Evolutionary conservation across 2,797 vertebrate species (phyloP).

Genomic region (Heliangelus exortis): DNA sequence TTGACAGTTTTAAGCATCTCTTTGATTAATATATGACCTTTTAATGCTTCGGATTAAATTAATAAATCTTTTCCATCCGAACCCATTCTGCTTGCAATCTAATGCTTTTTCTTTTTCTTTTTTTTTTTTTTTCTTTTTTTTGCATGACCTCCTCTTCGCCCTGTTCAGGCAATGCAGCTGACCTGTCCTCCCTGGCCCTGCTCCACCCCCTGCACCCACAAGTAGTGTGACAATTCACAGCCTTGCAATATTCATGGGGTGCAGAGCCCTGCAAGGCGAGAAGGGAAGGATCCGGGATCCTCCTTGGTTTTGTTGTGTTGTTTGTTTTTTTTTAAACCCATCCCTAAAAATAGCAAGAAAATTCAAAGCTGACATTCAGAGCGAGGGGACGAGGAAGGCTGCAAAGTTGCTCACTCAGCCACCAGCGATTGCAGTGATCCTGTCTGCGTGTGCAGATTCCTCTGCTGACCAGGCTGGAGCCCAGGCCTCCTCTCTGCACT

Average conservation of each 20-base stretch:
- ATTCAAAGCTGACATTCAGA: slow-evolving; percentile 70
- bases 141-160: neutral
- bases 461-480: slow-evolving; percentile 63
- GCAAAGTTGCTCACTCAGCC: slow-evolving; percentile 69
- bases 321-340: neutral
- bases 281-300: neutral
- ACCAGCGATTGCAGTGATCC: slow-evolving; percentile 51
- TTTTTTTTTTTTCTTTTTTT: neutral
- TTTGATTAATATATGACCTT: slow-evolving; percentile 70
- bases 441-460: slow-evolving; percentile 72
- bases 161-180: neutral
- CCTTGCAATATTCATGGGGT: neutral
- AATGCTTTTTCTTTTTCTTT: neutral
- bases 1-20: slow-evolving; percentile 65
- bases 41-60: slow-evolving; percentile 62
- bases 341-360: slow-evolving; percentile 72
- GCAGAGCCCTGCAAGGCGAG: neutral
- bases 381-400: slow-evolving; percentile 56
- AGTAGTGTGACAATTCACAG: neutral
- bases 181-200: neutral
- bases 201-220: neutral
- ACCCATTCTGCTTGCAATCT: neutral
- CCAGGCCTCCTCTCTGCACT: neutral
- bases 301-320: neutral
- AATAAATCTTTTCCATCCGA: slow-evolving; percentile 63